These are phyloP conservation scores for Antheraea yamamai DNA, from an alignment of 2,888 invertebrate species.

Conservation along the genomic window DNA sequence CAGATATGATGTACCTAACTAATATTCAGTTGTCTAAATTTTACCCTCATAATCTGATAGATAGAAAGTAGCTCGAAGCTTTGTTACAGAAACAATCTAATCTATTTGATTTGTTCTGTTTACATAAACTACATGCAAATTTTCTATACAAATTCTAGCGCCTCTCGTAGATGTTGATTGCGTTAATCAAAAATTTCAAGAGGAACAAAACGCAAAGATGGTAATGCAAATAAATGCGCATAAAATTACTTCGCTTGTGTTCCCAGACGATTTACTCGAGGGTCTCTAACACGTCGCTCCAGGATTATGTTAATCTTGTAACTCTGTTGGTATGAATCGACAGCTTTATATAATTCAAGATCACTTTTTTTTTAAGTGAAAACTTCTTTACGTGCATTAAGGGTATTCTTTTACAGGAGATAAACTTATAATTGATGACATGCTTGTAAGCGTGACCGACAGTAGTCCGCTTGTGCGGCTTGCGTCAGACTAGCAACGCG, in stretches of 20 bases:
- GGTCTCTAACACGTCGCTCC: conserved; percentile 8
- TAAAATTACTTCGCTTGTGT: neutral
- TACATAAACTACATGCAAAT: neutral
- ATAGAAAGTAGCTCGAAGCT: neutral
- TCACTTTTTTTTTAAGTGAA: neutral
- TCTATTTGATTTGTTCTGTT: neutral
- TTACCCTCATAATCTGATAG: neutral
- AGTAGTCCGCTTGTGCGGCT: no score
- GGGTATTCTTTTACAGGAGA: no score
- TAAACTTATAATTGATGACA: no score
- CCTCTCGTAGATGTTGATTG: neutral
- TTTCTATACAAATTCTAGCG: neutral
- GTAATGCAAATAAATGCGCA: conserved; percentile 10
- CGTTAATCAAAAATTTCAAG: neutral
- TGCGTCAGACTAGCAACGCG: no score
- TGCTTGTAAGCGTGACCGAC: no score
- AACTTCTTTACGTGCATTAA: no score
- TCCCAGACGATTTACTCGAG: conserved; percentile 1
- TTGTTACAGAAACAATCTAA: neutral
- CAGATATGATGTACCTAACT: no score
- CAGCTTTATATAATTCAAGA: neutral
- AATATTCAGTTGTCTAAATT: neutral
- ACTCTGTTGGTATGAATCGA: neutral
- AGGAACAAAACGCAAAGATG: neutral
- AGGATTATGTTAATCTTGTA: conserved; percentile 2